These are phyloP conservation scores for Eunapius fragilis DNA, from an alignment of 37 sponge, comb jelly and placozoan genomes.

Conservation along the genomic window DNA sequence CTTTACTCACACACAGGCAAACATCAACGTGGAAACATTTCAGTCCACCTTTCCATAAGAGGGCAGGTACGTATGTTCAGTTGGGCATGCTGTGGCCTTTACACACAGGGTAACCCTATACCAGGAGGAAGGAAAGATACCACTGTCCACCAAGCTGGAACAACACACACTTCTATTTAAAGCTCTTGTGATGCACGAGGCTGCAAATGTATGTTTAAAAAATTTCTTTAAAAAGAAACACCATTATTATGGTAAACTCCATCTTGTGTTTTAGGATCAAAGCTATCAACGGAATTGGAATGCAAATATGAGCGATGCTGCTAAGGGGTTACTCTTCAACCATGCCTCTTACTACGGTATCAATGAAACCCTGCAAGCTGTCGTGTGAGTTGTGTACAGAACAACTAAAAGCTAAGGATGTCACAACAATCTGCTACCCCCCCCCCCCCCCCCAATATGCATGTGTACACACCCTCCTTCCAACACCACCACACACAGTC, in stretches of 20 bases:
- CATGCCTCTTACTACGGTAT: conserved; percentile 50
- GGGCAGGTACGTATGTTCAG: neutral
- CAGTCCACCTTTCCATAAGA: conserved; percentile 1
- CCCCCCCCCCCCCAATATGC: neutral
- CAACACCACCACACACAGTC: conserved; percentile 8
- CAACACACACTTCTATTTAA: neutral
- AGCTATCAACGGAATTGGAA: conserved; percentile 32
- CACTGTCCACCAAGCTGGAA: neutral
- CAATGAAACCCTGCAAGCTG: conserved; percentile 17
- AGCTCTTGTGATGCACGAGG: neutral
- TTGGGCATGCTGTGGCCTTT: too few relatives aligned
- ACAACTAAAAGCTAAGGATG: neutral
- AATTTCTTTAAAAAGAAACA: too few relatives aligned
- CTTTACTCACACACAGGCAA: conserved; percentile 58
- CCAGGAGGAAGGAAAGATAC: neutral
- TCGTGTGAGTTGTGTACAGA: conserved; percentile 30
- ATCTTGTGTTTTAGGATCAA: neutral
- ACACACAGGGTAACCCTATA: neutral
- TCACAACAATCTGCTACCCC: too few relatives aligned
- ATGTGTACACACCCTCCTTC: neutral
- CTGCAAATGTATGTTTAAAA: neutral
- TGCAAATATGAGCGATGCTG: conserved; percentile 6
- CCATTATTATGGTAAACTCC: too few relatives aligned
- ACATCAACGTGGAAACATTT: conserved; percentile 28
- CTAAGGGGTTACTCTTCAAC: conserved; percentile 18